Base-by-base conservation (phyloP, 2,797 vertebrate species). In the Coregonus sp. region DNA sequence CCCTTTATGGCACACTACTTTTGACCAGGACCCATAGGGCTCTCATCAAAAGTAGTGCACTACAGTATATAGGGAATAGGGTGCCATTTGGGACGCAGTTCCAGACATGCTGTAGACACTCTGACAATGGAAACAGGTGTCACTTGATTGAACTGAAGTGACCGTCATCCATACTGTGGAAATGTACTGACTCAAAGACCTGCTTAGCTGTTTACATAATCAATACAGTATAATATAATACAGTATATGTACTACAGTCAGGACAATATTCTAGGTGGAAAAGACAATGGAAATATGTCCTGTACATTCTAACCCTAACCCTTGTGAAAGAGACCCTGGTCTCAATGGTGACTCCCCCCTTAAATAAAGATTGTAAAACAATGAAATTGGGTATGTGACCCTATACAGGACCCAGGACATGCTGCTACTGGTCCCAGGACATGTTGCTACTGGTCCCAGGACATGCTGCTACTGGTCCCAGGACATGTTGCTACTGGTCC, bases 51-150 rank as follows among this genome's bases (percentile, higher is more conserved):
- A 47, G 40, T 9, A 47, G 40, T 47, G 40, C 2, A 47, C 40
- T 47, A 47, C 40, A 47, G 40, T 47, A 47, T 2, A 0, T 61
- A 61, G n/a, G 7, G n/a, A 61, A 25, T 1, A 61, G 15, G 59
- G 59, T 20, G 6, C 3, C 5, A 61, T 61, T 61, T 61, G 59
- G 59, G 20, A 25, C 20, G 20, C n/a, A 61, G 0, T 25, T 61
- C 5, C n/a, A 11, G 59, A 25, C 59, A 2, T 25, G 9, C 59
- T 61, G 7, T 61, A 11, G 59, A 61, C 56, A 54, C 76, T 59
- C 77, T 70, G 11, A 59, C 51, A 69, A 69, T 35, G 31, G 35
- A 81, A 81, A 85, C 86, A 87, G 81, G 80, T 87, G 86, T 86
- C 80, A 76, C 75, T 73, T 67, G 63, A 66, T 31, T 33, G 25